Evolutionary conservation across 1,140 invertebrate genomes (phyloP).

Genomic region (Papilio xuthus): DNA sequence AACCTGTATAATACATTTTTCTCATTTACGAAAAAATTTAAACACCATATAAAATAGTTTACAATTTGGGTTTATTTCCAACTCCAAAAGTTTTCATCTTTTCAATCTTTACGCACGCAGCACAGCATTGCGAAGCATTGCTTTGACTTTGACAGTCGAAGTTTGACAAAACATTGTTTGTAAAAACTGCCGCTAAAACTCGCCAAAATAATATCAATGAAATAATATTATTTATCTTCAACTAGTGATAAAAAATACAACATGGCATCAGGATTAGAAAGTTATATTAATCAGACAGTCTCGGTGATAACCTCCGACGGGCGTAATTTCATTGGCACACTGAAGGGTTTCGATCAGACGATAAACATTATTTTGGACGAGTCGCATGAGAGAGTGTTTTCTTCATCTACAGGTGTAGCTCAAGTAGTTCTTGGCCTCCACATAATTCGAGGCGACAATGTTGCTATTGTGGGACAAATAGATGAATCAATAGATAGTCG

Average conservation of each 20-base stretch:
- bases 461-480: slow-evolving; percentile 96
- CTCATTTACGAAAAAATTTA: no score
- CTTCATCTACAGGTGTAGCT: slow-evolving; percentile 94
- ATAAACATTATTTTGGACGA: slow-evolving; percentile 99
- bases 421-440: slow-evolving; percentile 98
- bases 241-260: slow-evolving; percentile 36
- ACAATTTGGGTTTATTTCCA: no score
- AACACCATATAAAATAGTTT: no score
- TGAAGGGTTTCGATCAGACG: slow-evolving; percentile 96
- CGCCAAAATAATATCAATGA: slow-evolving; percentile 5
- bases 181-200: slow-evolving; percentile 35
- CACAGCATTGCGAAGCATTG: background rate
- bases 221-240: slow-evolving; percentile 29
- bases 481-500: slow-evolving; percentile 94
- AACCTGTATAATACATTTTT: no score
- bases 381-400: slow-evolving; percentile 98
- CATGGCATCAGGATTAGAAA: slow-evolving; percentile 92
- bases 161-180: slow-evolving; percentile 17
- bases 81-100: background rate
- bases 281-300: slow-evolving; percentile 94
- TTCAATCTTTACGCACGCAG: background rate
- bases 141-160: background rate
- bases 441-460: slow-evolving; percentile 98
- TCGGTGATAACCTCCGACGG: slow-evolving; percentile 97
- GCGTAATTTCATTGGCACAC: slow-evolving; percentile 94